Evolutionary conservation across 2,113 vertebrate species (phyloP), one percentile per base, ranked within the genome.

Genomic region (Miniopterus natalensis): DNA sequence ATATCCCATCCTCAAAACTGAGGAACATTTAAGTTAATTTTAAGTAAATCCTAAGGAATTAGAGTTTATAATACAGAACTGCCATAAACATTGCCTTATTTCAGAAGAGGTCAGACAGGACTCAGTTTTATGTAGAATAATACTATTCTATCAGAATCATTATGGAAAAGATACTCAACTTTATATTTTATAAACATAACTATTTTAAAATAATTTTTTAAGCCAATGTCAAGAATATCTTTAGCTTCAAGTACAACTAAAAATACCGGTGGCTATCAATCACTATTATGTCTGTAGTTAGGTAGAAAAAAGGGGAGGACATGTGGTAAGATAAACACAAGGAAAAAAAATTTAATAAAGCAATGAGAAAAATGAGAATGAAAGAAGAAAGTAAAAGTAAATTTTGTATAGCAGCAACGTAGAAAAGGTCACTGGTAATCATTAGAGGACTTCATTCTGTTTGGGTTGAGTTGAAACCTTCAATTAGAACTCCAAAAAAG

Each of bases 21-120:
- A 74, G 47, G 21, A 65, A 57, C 9, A 78, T 90, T 63, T 55
- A 93, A 83, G 40, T 86, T 49, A 61, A 87, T 90, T 92, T 96
- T 45, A 87, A 90, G 23, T 74, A 84, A 21, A 40, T 45, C 7
- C 40, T 93, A 81, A 80, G 83, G 57, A 92, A 78, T 88, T 66
- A 89, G 7, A 49, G 12, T 51, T 27, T 77, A 25, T 80, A 88
- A 84, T 71, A 75, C 0, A 59, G 17, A 77, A 14, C 21, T 88
- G 25, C 18, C 79, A 47, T 88, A 61, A 97, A 40, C 13, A 65
- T 27, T 81, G 40, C 11, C 15, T 65, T 79, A 70, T 93, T 88
- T 84, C 47, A 55, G 17, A 87, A 84, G 31, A 70, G 36, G 25
- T 80, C 14, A 65, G 4, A 84, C 2, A 61, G 20, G 14, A 51